Evolutionary conservation across 2,888 invertebrate species (phyloP).

Genomic region (Sisyra terminalis): DNA sequence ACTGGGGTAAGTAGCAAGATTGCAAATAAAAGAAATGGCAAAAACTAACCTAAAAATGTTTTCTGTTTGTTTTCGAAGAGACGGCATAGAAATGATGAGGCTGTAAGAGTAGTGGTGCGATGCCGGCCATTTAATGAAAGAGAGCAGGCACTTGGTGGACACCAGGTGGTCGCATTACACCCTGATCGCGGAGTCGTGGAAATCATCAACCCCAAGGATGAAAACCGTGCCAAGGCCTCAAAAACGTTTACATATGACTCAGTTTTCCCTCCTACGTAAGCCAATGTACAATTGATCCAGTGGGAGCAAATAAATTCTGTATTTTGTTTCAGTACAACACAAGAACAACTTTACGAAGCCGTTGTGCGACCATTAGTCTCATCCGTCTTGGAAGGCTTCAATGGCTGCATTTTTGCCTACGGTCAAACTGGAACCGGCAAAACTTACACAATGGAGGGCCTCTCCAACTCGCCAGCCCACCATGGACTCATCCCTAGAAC

Average conservation of each 20-base stretch:
- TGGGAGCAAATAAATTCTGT: background rate
- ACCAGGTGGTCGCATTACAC: constrained; percentile 68
- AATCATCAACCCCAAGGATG: constrained; percentile 67
- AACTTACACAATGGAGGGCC: constrained; percentile 61
- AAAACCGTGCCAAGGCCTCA: constrained; percentile 49
- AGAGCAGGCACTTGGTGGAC: constrained; percentile 59
- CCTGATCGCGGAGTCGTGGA: constrained; percentile 80
- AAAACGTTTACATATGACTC: constrained; percentile 97
- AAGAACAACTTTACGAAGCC: constrained; percentile 89
- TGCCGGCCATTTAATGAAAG: constrained; percentile 88
- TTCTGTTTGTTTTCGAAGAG: too few relatives aligned
- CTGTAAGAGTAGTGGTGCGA: constrained; percentile 92
- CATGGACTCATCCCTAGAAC: constrained; percentile 87
- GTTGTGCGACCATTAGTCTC: constrained; percentile 88
- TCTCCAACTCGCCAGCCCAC: constrained; percentile 42
- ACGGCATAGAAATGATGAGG: constrained; percentile 39
- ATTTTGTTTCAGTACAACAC: constrained; percentile 46
- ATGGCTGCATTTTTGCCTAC: constrained; percentile 98
- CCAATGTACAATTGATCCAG: background rate
- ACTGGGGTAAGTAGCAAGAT: too few relatives aligned
- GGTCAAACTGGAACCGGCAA: constrained; percentile 97
- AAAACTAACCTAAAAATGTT: too few relatives aligned
- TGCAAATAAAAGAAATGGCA: too few relatives aligned
- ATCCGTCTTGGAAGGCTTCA: constrained; percentile 92
- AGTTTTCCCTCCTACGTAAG: constrained; percentile 75